Base-by-base conservation (phyloP, 1,140 invertebrate genomes). In the Megalopta genalis region DNA sequence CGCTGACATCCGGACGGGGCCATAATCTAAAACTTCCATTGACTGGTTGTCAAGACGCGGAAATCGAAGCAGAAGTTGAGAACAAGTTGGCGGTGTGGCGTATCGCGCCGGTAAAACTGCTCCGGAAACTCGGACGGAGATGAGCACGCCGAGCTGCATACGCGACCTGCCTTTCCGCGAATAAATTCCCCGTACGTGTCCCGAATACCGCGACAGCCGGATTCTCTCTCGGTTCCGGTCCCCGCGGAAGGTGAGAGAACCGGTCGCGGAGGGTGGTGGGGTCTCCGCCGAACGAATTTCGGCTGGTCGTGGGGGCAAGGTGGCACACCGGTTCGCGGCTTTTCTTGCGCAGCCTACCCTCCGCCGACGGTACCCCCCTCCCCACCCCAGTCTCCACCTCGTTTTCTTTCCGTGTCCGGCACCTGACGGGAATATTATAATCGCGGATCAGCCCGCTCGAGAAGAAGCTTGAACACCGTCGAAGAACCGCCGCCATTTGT, bases 161-260 rank as follows among this genome's bases (percentile, higher is more conserved):
- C 87, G 84, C 86, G 86, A 81, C 68, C 78, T 68, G 83, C 73
- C 83, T 84, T 68, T 25, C 76, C 76, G 72, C 86, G 88, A 89
- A 89, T 88, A 89, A 89, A 89, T 89, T 89, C 68, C 71, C 78
- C 73, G 59, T 88, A 88, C 88, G 88, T 89, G 88, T 82, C 64
- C 49, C 70, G 88, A 88, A 89, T 66, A 66, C 88, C 82, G 79
- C 62, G 66, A 49, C 60, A 32, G 12, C 57, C 59, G 73, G 65
- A 72, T 81, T 85, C 78, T 49, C 69, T 54, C 54, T 59, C 64
- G 54, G 67, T 83, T 84, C 82, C 82, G 82, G 81, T 84, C 52
- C 69, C 60, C 62, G 81, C 59, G 63, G 57, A 68, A 77, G 68
- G 39, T 67, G 68, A 77, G 66, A 66, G 62, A 32, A 65, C 32